Conservation (phyloP, 2,888 invertebrate species). For the Linnaemya vulpina region DNA sequence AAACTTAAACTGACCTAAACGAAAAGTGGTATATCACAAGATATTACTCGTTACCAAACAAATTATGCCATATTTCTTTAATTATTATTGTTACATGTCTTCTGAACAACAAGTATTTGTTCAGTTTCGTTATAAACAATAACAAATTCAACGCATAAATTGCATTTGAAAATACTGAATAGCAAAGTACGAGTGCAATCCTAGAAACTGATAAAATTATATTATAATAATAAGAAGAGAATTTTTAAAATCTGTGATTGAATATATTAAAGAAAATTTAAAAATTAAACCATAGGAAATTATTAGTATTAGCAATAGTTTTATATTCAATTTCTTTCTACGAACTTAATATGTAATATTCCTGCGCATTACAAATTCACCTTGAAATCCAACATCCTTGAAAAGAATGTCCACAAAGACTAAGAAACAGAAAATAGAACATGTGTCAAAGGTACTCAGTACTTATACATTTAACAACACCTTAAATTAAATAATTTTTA, state of each 20-base stretch:
- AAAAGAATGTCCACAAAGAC: too few relatives aligned
- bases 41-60: conserved; percentile 7
- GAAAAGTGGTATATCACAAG: neutral
- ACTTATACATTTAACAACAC: too few relatives aligned
- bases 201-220: neutral
- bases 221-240: neutral
- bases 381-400: too few relatives aligned
- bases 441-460: too few relatives aligned
- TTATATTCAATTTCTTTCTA: too few relatives aligned
- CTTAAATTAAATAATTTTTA: neutral
- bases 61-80: conserved; percentile 19
- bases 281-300: too few relatives aligned
- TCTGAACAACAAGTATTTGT: neutral
- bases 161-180: neutral
- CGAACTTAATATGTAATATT: too few relatives aligned
- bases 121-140: neutral
- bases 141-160: neutral
- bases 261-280: too few relatives aligned
- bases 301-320: neutral
- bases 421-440: too few relatives aligned
- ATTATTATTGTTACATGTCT: conserved; percentile 9
- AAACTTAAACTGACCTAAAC: conserved; percentile 11
- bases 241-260: too few relatives aligned
- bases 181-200: neutral
- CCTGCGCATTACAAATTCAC: too few relatives aligned